Conservation (phyloP, 2,888 invertebrate genomes). For the Lepidocyrtinus sp. region DNA sequence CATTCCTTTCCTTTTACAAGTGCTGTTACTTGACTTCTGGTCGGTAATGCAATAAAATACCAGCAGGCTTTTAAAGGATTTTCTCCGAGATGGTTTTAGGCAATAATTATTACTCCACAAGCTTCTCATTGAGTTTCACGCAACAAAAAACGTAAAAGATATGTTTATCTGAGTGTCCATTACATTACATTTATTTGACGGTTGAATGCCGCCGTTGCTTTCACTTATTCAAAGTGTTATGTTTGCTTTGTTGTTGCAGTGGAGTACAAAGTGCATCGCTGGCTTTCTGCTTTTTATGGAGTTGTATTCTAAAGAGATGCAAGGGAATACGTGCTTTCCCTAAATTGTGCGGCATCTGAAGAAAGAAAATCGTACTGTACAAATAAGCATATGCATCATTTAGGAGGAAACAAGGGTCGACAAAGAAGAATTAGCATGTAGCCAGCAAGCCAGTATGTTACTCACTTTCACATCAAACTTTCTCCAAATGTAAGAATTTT, state of each 20-base stretch:
- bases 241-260: background rate
- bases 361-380: too few species aligned
- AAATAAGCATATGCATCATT: too few species aligned
- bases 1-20: background rate
- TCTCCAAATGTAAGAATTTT: too few species aligned
- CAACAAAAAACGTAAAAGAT: background rate
- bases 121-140: conserved; percentile 1
- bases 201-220: conserved; percentile 12
- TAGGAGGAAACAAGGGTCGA: too few species aligned
- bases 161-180: background rate
- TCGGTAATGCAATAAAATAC: conserved; percentile 33
- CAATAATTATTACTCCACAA: conserved; percentile 39
- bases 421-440: too few species aligned
- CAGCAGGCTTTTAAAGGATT: conserved; percentile 42
- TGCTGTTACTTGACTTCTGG: conserved; percentile 29
- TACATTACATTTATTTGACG: conserved; percentile 8
- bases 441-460: too few species aligned
- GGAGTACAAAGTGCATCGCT: too few species aligned
- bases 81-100: conserved; percentile 23
- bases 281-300: too few species aligned
- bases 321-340: background rate
- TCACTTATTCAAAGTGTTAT: background rate
- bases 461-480: too few species aligned
- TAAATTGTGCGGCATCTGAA: too few species aligned
- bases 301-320: too few species aligned